Base-by-base conservation (phyloP, 2,113 vertebrate genomes). In the Eulacestoma nigropectus region DNA sequence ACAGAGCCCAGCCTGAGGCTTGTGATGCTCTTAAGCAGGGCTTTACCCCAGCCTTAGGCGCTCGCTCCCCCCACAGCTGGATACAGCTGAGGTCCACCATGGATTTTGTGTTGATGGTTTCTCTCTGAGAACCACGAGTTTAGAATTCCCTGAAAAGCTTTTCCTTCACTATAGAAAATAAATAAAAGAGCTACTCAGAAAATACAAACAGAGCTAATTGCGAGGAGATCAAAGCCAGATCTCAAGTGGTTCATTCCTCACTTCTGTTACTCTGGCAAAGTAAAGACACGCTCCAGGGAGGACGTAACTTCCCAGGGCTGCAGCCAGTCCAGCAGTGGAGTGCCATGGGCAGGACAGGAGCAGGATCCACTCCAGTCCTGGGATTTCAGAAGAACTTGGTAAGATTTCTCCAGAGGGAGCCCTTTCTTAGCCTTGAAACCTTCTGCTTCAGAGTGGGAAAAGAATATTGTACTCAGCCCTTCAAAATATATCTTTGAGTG, bases 401-500 rank as follows among this genome's bases (percentile, higher is more conserved):
- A 50, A 15, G 65, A 27, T 63, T 90, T 91, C 92, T 95, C 75
- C 72, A 95, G 96, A 81, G 90, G 92, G 93, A 96, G 79, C 72
- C 29, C 59, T 77, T 93, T 70, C 84, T 96, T 74, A 77, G 56
- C 27, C 53, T 90, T 84, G 64, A 84, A 88, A 74, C 86, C 18
- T 23, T 72, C 67, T 86, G 21, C 72, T 72, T 60, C 76, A 56
- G 42, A 29, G 25, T 44, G 15, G 42, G 62, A 80, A 90, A 29
- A 55, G 16, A 55, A 41, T 41, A 39, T 52, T 78, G 46, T 50
- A 30, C 19, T 62, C 37, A 56, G 42, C 16, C 50, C 55, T 73
- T 65, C 3, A 1, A 86, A 96, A 59, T 11, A 26, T 15, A 29
- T 23, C 30, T 86, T 39, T 52, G 60, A 67, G 42, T n/a, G 16